phyloP scores from a whole-genome alignment of 2,888 invertebrate genomes.

The Sphaerophoria taeniata region DNA sequence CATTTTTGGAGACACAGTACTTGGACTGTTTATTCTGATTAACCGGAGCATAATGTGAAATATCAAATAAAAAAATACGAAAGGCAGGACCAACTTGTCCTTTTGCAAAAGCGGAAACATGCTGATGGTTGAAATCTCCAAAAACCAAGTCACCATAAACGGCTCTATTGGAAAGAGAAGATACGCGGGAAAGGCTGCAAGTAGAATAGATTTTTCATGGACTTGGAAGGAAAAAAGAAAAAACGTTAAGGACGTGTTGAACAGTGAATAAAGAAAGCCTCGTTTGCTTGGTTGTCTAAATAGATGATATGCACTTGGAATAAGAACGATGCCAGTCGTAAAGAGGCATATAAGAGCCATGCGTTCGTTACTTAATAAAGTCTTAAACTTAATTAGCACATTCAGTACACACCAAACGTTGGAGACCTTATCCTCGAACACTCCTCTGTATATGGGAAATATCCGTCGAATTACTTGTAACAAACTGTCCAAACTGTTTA shows the following conservation, averaged over 20 bases:
- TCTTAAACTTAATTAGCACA: conserved; percentile 92
- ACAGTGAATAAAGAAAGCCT: conserved; percentile 88
- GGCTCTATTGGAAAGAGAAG: conserved; percentile 90
- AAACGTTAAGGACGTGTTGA: conserved; percentile 94
- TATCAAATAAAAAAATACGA: conserved; percentile 80
- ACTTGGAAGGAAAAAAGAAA: conserved; percentile 99
- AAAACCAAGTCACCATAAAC: conserved; percentile 91
- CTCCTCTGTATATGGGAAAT: conserved; percentile 95
- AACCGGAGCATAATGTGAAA: conserved; percentile 75
- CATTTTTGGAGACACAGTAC: neutral
- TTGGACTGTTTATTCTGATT: conserved; percentile 29
- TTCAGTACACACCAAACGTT: conserved; percentile 98
- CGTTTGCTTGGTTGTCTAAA: conserved; percentile 87
- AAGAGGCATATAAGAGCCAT: conserved; percentile 89
- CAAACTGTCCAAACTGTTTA: conserved; percentile 82
- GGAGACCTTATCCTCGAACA: conserved; percentile 99
- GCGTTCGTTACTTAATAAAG: conserved; percentile 84
- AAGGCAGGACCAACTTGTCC: conserved; percentile 89
- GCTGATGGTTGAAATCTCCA: conserved; percentile 90
- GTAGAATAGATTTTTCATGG: conserved; percentile 97
- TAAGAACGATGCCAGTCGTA: conserved; percentile 85
- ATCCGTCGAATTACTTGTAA: conserved; percentile 89
- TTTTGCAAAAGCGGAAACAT: conserved; percentile 94
- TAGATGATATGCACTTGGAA: conserved; percentile 88
- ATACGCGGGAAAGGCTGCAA: conserved; percentile 91